Conservation (phyloP, 2,888 invertebrate genomes). For the Aphidoletes aphidimyza region DNA sequence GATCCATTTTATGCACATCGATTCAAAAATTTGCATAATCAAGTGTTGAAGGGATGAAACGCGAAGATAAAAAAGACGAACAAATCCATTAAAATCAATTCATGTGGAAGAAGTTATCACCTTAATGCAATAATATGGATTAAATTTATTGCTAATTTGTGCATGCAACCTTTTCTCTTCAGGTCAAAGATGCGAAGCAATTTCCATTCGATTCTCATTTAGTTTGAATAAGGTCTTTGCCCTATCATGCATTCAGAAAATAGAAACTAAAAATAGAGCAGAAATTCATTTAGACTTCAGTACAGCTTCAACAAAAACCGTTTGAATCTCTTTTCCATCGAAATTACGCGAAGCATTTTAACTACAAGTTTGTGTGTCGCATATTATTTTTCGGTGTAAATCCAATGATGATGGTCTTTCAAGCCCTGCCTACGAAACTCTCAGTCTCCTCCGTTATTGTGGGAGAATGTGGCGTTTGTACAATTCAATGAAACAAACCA, state of each 20-base stretch:
- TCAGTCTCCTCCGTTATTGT: neutral
- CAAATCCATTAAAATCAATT: neutral
- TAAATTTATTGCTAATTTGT: slow-evolving; percentile 53
- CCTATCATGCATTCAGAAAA: too few relatives aligned
- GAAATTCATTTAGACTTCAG: too few relatives aligned
- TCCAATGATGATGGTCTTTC: neutral
- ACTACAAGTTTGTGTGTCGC: too few relatives aligned
- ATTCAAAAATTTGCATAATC: neutral
- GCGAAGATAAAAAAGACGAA: neutral
- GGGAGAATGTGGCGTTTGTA: neutral
- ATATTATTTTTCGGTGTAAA: too few relatives aligned
- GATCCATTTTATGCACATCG: neutral
- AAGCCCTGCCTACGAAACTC: slow-evolving; percentile 52
- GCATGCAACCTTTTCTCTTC: neutral
- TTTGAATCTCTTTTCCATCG: too few relatives aligned
- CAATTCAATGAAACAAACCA: neutral
- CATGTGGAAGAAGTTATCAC: slow-evolving; percentile 49
- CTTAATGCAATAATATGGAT: neutral
- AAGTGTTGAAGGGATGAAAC: neutral
- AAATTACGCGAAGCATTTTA: too few relatives aligned
- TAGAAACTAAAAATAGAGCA: too few relatives aligned
- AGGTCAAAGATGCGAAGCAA: neutral
- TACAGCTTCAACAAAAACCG: too few relatives aligned
- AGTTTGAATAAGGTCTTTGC: too few relatives aligned
- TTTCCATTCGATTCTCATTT: neutral